phyloP scores from a whole-genome alignment of 1,140 invertebrate genomes.

The Leptinotarsa undecemlineata region DNA sequence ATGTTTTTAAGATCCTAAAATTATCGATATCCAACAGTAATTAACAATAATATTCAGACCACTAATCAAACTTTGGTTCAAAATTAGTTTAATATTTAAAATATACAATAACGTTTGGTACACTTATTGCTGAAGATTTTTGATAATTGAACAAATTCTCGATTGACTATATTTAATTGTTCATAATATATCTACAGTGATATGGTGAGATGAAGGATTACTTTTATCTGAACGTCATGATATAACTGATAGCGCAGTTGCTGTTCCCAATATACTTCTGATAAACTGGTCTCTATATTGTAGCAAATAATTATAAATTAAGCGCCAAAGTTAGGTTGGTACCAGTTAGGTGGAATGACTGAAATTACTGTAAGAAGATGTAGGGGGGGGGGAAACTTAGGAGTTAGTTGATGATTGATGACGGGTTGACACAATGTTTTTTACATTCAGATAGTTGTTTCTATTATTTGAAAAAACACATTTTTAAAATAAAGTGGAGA shows the following conservation, averaged over 20 bases:
- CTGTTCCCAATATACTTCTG: neutral
- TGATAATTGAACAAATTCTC: conserved; percentile 34
- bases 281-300: neutral
- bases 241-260: neutral
- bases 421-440: too few relatives aligned
- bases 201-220: conserved; percentile 17
- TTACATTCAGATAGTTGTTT: too few relatives aligned
- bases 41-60: conserved; percentile 34
- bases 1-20: neutral
- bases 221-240: neutral
- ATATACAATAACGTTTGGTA: conserved; percentile 22
- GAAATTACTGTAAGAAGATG: too few relatives aligned
- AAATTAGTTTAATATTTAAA: conserved; percentile 22
- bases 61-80: conserved; percentile 36
- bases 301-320: neutral
- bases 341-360: too few relatives aligned
- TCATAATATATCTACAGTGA: conserved; percentile 21
- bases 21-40: conserved; percentile 31
- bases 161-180: conserved; percentile 37
- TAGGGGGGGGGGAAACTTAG: too few relatives aligned
- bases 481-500: too few relatives aligned
- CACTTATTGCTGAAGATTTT: conserved; percentile 38
- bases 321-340: neutral
- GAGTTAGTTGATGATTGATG: too few relatives aligned
- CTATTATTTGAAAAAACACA: too few relatives aligned